Evolutionary conservation across 1,140 invertebrate species (phyloP), one percentile per base, ranked within the genome.

Genomic region (Aphidius ervi): DNA sequence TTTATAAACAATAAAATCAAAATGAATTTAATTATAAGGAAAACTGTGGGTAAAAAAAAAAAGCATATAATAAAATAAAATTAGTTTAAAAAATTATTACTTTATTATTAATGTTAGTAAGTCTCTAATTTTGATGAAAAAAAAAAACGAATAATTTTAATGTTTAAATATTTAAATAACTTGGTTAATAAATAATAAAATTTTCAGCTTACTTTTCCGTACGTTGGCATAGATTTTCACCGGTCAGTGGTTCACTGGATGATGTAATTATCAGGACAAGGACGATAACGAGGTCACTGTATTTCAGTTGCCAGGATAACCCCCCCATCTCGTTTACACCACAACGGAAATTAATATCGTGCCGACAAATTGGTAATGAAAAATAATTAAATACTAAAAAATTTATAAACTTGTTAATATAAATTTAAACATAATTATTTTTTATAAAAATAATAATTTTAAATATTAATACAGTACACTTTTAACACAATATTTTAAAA

Each of bases 141-240:
- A 16, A 16, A 16, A 16, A 16, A 16, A 16, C 16, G 16, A 16
- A 16, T 16, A 16, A 16, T 16, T 16, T 16, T 0, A 16, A 16
- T 16, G 16, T 16, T 16, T 58, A 55, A 41, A 9, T 48, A 59
- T n/a, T 37, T 39, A 58, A 58, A 42, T 42, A 50, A 37, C 4
- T 31, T 31, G 4, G 23, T 31, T 31, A 31, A 31, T 31, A 31
- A 31, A 31, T 31, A 31, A 31, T 31, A 31, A 3, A 31, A 31
- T 31, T 31, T 50, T 39, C 2, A 47, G 47, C 75, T 79, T 70
- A 82, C 81, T 77, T 79, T 63, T 81, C 74, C 62, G 75, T 61
- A 46, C 68, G 73, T 10, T 73, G 65, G 65, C 81, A 82, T 7
- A 81, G 66, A 66, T 79, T 70, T 59, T 79, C 71, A 9, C 73